These are phyloP conservation scores for Cephus runcator DNA, from an alignment of 2,888 invertebrate species.

Conservation along the genomic window DNA sequence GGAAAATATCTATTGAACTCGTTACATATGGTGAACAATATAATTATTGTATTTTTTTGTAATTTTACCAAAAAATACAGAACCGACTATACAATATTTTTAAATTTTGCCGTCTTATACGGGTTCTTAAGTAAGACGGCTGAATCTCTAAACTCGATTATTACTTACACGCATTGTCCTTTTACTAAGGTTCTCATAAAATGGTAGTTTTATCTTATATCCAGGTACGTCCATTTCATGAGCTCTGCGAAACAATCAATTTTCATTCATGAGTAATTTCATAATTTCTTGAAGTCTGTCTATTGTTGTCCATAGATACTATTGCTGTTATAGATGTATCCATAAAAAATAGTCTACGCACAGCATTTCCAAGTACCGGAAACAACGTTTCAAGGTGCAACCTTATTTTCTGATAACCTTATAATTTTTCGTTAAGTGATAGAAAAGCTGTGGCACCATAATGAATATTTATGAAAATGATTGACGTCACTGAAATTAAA, in stretches of 20 bases:
- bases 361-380: background rate
- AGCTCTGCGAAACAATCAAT: background rate
- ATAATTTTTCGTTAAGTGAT: background rate
- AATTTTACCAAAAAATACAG: background rate
- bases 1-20: no score
- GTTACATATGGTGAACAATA: no score
- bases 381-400: background rate
- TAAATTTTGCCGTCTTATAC: background rate
- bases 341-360: background rate
- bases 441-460: background rate
- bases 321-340: background rate
- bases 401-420: background rate
- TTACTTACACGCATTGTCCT: constrained; percentile 26
- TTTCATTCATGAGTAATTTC: background rate
- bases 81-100: background rate
- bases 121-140: constrained; percentile 29
- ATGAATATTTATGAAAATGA: background rate
- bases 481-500: background rate
- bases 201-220: background rate
- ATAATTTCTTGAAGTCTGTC: no score
- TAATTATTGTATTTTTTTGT: no score
- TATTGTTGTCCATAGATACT: no score
- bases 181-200: background rate
- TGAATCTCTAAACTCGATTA: constrained; percentile 37
- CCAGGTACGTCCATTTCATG: background rate